phyloP scores from a whole-genome alignment of 2,113 vertebrate species.

The Mugil cephalus region DNA sequence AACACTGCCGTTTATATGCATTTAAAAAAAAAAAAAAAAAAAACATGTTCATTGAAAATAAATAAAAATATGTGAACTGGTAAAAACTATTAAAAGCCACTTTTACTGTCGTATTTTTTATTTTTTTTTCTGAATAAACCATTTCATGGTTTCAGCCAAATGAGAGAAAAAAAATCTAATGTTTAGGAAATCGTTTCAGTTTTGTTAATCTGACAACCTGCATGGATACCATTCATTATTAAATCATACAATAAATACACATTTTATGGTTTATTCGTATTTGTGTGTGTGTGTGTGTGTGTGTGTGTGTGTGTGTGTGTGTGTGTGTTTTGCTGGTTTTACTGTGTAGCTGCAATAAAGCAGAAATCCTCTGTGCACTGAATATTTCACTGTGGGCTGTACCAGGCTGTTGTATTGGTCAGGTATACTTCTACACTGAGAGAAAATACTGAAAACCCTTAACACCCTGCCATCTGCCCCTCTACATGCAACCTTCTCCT shows the following conservation, averaged over 20 bases:
- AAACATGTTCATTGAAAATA: neutral
- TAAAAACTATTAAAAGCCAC: neutral
- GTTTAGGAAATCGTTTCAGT: too few species aligned
- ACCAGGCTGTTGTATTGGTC: slow-evolving; percentile 39
- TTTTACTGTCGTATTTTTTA: neutral
- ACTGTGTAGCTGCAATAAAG: slow-evolving; percentile 41
- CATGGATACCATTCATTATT: neutral
- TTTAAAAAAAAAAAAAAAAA: neutral
- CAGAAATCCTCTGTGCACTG: slow-evolving; percentile 37
- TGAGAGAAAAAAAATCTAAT: too few species aligned
- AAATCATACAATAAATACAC: too few species aligned
- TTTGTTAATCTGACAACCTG: neutral
- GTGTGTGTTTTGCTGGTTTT: slow-evolving; percentile 22
- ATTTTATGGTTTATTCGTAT: slow-evolving; percentile 20
- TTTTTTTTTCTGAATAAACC: too few species aligned
- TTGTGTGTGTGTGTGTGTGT: slow-evolving; percentile 16
- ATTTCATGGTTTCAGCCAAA: neutral
- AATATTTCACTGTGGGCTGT: slow-evolving; percentile 35
- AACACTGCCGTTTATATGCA: neutral
- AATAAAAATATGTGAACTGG: neutral
- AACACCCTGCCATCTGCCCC: slow-evolving; percentile 72
- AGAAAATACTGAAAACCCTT: slow-evolving; percentile 50
- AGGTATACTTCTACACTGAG: slow-evolving; percentile 59
- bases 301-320: slow-evolving; percentile 24
- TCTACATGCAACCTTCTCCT: slow-evolving; percentile 67